Evolutionary conservation across 2,888 invertebrate genomes (phyloP).

Genomic region (Carcina quercana): DNA sequence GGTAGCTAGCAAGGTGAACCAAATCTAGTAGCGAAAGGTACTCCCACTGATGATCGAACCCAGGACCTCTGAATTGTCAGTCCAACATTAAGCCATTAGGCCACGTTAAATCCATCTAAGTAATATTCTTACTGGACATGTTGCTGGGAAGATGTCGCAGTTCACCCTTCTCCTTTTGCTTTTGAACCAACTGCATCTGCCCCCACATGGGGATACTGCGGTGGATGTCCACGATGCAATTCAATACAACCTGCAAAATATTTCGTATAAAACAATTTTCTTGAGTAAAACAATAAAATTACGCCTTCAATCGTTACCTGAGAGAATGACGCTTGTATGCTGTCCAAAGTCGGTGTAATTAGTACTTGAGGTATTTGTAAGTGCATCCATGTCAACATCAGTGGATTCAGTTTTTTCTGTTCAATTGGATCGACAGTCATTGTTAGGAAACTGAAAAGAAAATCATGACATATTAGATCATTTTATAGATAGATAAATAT

Average conservation of each 20-base stretch:
- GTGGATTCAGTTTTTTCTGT: conserved; percentile 63
- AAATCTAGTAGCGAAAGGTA: no score
- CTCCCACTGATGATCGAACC: no score
- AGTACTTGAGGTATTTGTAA: conserved; percentile 78
- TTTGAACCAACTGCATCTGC: conserved; percentile 73
- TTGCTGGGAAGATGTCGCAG: conserved; percentile 26
- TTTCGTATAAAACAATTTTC: neutral
- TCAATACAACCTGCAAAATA: conserved; percentile 65
- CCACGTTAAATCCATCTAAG: no score
- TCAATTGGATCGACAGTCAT: conserved; percentile 63
- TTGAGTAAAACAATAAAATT: conserved; percentile 1
- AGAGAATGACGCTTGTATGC: conserved; percentile 80
- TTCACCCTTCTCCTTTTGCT: conserved; percentile 24
- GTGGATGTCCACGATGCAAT: conserved; percentile 81
- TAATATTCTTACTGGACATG: conserved; percentile 28
- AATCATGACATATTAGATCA: no score
- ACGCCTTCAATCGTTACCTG: no score
- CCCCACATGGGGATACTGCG: conserved; percentile 87
- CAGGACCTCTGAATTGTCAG: no score
- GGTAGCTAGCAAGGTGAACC: no score
- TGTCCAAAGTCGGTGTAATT: conserved; percentile 79
- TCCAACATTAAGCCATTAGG: no score
- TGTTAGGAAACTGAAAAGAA: conserved; percentile 49
- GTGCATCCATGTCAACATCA: conserved; percentile 77
- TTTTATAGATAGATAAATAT: no score